Conservation (phyloP, 2,888 invertebrate genomes). For the Altica lythri region DNA sequence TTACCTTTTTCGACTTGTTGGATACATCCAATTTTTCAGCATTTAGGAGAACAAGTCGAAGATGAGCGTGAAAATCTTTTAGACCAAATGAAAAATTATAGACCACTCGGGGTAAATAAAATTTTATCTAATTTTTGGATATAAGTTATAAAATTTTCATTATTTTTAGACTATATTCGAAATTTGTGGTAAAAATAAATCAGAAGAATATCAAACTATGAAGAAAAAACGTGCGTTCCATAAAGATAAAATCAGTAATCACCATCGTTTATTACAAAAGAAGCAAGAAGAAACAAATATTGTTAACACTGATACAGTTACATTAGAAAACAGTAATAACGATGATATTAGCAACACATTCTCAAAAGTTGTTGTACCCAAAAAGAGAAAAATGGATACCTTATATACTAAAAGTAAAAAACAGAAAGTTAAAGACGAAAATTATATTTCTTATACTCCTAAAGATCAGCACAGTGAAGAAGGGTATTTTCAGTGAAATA, state of each 20-base stretch:
- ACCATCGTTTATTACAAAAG: slow-evolving; percentile 56
- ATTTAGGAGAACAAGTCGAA: slow-evolving; percentile 49
- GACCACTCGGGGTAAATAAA: slow-evolving; percentile 69
- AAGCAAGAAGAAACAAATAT: slow-evolving; percentile 48
- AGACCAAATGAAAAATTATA: slow-evolving; percentile 73
- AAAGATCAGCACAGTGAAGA: slow-evolving; percentile 83
- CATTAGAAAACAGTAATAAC: slow-evolving; percentile 56
- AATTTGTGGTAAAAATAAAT: slow-evolving; percentile 79
- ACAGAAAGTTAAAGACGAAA: slow-evolving; percentile 70
- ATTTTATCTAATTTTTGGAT: slow-evolving; percentile 27
- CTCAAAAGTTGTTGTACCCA: slow-evolving; percentile 61
- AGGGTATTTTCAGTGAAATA: slow-evolving; percentile 61
- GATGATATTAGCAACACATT: slow-evolving; percentile 65
- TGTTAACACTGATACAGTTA: slow-evolving; percentile 32
- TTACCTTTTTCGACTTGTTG: slow-evolving; percentile 63
- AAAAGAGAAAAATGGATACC: slow-evolving; percentile 62
- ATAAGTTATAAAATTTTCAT: background rate
- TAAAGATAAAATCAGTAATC: slow-evolving; percentile 62
- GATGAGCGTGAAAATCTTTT: slow-evolving; percentile 60
- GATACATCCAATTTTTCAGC: slow-evolving; percentile 68
- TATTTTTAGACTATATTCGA: slow-evolving; percentile 88
- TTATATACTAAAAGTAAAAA: slow-evolving; percentile 65
- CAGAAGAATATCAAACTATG: slow-evolving; percentile 82
- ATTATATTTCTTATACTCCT: slow-evolving; percentile 86
- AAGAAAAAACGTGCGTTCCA: slow-evolving; percentile 81